Base-by-base conservation (phyloP, 2,888 invertebrate species). In the Trissoscelio sp. region DNA sequence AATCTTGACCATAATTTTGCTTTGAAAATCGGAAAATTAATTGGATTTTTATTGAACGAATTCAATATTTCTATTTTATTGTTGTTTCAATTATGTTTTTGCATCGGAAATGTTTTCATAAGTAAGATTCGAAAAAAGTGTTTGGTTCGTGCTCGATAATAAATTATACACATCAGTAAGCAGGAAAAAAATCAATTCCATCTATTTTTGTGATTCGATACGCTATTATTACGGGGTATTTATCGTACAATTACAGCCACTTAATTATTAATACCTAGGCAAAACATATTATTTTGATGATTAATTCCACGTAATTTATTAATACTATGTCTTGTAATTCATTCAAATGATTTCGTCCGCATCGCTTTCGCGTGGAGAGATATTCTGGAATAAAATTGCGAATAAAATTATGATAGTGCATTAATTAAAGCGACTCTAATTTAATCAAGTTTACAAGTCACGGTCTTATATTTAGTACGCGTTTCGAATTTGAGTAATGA, bases 391-490 rank as follows among this genome's bases (percentile, higher is more conserved):
- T n/a, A 48, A 48, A 48, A 3, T 20, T 22, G n/a, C 31, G 31
- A 31, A 12, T 53, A 53, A 55, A 16, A 34, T 55, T 34, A 37
- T 55, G 31, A 11, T 31, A 53, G 53, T n/a, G 18, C 55, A 37
- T 34, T 55, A 9, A 34, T 34, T 34, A 39, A 53, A 53, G 28
- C 12, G 37, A 39, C 20, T n/a, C 39, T 57, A 57, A 39, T 37
- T 57, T n/a, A 57, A 39, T 57, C 57, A 39, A 18, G n/a, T 57
- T 37, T 39, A 55, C 55, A 55, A 34, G 34, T 55, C 55, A 37
- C 34, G 18, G 31, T 34, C 55, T 34, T 55, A 55, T 34, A 55
- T 55, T 53, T 55, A 55, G 55, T 22, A 34, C n/a, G 55, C 18
- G 31, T 12, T 12, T 31, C 53, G 34, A 55, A 55, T 55, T 55